Percentiles rank a stretch among this genome's conserved stretches.
Conservation (phyloP, 2,797 vertebrate genomes). For the Brachymystax lenok region DNA sequence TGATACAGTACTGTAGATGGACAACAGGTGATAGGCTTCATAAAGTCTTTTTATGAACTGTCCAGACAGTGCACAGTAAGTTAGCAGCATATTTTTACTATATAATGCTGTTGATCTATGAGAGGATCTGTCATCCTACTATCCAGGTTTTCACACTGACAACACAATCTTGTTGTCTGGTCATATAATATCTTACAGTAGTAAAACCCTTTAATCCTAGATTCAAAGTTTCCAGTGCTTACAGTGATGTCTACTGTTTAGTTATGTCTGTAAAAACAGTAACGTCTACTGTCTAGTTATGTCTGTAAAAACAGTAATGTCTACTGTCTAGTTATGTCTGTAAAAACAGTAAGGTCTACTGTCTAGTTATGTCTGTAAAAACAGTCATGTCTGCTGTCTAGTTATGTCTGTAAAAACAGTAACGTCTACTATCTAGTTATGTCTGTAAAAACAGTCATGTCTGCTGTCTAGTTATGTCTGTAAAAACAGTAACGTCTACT, state of each 20-base stretch:
- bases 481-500: too few relatives aligned
- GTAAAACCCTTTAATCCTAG: not conserved
- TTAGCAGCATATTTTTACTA: constrained; percentile 2
- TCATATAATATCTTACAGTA: constrained; percentile 18
- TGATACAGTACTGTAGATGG: not conserved
- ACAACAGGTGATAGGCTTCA: not conserved
- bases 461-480: too few relatives aligned
- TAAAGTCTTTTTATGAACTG: not conserved
- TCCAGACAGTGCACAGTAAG: not conserved
- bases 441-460: too few relatives aligned
- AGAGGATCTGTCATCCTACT: not conserved
- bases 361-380: too few relatives aligned
- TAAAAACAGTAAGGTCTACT: too few relatives aligned
- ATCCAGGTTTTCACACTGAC: constrained; percentile 22
- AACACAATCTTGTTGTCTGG: constrained; percentile 28
- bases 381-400: too few relatives aligned
- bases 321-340: too few relatives aligned
- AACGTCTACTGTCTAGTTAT: too few relatives aligned
- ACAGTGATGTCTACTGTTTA: not conserved
- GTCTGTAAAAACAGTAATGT: too few relatives aligned
- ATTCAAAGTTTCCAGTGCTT: constrained; percentile 2
- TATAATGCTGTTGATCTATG: not conserved
- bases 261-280: not conserved
- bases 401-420: too few relatives aligned
- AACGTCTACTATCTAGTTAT: too few relatives aligned